Evolutionary conservation across 2,888 invertebrate species (phyloP).

Genomic region (Nephrotoma flavescens): DNA sequence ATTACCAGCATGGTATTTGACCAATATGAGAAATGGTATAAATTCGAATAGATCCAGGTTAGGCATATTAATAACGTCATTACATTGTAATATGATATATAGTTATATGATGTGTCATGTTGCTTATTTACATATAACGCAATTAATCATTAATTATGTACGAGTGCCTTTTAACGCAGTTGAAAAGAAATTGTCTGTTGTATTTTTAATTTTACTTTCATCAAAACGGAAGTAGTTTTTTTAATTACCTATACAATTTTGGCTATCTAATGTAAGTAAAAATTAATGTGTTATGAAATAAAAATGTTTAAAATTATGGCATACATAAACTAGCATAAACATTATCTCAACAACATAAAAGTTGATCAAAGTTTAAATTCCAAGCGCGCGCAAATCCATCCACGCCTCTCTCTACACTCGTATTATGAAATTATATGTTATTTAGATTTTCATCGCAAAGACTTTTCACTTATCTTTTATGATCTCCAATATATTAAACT

Average conservation of each 20-base stretch:
- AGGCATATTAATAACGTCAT: neutral
- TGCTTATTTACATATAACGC: neutral
- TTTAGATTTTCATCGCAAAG: neutral
- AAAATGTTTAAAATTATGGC: too few relatives aligned
- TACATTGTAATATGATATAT: neutral
- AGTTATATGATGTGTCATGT: neutral
- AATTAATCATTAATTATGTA: neutral
- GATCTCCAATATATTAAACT: neutral
- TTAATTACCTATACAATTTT: neutral
- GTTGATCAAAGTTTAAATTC: too few relatives aligned
- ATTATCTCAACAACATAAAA: too few relatives aligned
- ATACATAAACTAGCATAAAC: too few relatives aligned
- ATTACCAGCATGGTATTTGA: neutral
- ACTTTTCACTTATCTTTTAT: neutral
- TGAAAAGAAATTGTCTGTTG: neutral
- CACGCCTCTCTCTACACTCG: too few relatives aligned
- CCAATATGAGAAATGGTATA: neutral
- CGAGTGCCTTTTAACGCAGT: neutral
- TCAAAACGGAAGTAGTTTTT: neutral
- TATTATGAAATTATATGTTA: too few relatives aligned
- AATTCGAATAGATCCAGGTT: neutral
- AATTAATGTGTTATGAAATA: too few relatives aligned
- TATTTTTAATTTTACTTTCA: neutral
- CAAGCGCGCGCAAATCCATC: neutral
- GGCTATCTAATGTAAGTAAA: neutral